Evolutionary conservation across 2,113 vertebrate species (phyloP).

Genomic region (Otolemur garnettii): DNA sequence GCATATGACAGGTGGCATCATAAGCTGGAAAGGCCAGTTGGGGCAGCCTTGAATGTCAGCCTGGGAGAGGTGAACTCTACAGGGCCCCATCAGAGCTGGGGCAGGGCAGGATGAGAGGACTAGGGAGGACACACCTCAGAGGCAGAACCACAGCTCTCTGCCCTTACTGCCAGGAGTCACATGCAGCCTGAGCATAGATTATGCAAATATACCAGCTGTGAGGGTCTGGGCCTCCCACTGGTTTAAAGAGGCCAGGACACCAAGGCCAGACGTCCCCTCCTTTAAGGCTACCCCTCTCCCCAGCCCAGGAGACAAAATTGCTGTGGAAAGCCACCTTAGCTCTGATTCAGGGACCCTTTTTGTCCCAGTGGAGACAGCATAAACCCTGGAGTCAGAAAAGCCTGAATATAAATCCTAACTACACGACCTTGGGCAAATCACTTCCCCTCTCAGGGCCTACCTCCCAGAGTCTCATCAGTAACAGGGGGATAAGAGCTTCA

Average conservation of each 20-base stretch:
- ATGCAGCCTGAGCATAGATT: neutral
- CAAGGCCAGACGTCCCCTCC: neutral
- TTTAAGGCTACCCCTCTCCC: neutral
- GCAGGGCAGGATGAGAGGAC: neutral
- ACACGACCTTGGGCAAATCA: too few relatives aligned
- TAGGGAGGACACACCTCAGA: neutral
- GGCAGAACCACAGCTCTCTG: neutral
- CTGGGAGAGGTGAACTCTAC: neutral
- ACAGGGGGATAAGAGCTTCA: neutral
- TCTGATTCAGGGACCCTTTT: neutral
- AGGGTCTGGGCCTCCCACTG: neutral
- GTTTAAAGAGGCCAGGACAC: neutral
- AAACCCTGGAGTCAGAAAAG: neutral
- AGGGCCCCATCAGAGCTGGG: neutral
- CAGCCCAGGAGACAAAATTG: neutral
- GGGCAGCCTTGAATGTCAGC: neutral
- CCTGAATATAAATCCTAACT: neutral
- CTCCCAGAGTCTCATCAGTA: neutral
- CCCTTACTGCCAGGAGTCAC: neutral
- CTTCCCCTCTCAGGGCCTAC: neutral
- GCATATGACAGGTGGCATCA: neutral
- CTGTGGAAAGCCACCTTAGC: neutral
- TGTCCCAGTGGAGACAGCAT: neutral
- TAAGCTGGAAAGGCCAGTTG: constrained; percentile 61
- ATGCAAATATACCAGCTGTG: neutral